phyloP scores from a whole-genome alignment of 1,140 invertebrate genomes.

The Caerostris extrusa region DNA sequence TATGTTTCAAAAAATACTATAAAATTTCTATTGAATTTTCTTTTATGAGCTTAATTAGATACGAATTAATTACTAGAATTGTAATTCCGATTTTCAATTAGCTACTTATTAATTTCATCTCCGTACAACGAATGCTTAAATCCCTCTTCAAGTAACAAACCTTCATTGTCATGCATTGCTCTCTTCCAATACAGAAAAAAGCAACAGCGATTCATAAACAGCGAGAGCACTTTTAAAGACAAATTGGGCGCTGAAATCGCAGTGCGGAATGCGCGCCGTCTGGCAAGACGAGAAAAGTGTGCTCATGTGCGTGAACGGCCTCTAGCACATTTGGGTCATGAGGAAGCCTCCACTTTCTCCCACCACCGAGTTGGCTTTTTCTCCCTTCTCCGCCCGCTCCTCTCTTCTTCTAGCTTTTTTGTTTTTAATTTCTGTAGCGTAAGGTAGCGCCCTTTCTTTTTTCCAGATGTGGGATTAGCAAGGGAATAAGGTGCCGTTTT shows the following conservation, averaged over 20 bases:
- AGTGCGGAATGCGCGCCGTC: not conserved
- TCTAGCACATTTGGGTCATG: slow-evolving; percentile 52
- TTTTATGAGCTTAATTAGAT: too few relatives aligned
- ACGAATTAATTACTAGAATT: too few relatives aligned
- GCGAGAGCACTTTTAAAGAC: not conserved
- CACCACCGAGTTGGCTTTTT: not conserved
- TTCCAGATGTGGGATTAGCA: too few relatives aligned
- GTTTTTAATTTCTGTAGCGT: slow-evolving; percentile 1
- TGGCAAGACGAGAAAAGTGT: not conserved
- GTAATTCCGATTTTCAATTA: too few relatives aligned
- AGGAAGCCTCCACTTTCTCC: not conserved
- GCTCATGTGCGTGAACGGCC: slow-evolving; percentile 28
- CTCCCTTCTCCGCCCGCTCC: not conserved
- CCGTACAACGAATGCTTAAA: too few relatives aligned
- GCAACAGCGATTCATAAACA: not conserved
- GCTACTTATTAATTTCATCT: too few relatives aligned
- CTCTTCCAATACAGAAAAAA: not conserved
- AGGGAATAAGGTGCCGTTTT: too few relatives aligned
- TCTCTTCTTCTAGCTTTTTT: not conserved
- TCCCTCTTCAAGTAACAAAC: not conserved
- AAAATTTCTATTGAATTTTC: too few relatives aligned
- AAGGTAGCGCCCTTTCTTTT: not conserved
- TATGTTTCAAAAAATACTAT: too few relatives aligned
- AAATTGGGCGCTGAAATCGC: slow-evolving; percentile 34
- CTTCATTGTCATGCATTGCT: not conserved